phyloP scores from a whole-genome alignment of 2,797 vertebrate genomes.

The Avahi laniger region DNA sequence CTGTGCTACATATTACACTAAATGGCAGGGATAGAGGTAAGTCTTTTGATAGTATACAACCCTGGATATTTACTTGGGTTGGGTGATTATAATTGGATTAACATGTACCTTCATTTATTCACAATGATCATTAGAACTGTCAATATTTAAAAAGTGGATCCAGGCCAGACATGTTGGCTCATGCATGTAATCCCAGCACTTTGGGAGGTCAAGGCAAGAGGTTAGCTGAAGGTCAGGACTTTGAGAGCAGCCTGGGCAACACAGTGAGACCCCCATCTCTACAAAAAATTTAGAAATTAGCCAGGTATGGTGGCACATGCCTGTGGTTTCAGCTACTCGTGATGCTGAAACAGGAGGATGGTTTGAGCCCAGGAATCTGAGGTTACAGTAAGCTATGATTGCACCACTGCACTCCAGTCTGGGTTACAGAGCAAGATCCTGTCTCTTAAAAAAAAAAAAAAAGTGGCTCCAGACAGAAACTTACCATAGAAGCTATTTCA shows the following conservation, averaged over 20 bases:
- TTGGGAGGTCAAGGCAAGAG: no score
- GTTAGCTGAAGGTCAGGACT: background rate
- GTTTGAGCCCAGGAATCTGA: background rate
- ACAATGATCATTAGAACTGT: background rate
- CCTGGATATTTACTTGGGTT: background rate
- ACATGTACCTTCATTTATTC: background rate
- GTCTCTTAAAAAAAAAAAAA: background rate
- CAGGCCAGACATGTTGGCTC: background rate
- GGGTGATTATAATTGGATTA: background rate
- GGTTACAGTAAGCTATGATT: background rate
- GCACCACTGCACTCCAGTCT: background rate
- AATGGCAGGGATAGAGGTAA: background rate
- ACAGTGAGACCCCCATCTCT: background rate
- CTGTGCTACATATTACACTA: background rate
- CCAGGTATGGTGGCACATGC: background rate
- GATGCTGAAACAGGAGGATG: background rate
- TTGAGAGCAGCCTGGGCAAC: background rate
- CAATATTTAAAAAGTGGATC: slow-evolving; percentile 32
- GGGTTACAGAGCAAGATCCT: background rate
- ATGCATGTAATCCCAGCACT: background rate
- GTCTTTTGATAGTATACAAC: background rate
- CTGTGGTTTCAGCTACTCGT: background rate
- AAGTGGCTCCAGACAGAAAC: background rate
- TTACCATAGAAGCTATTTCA: background rate
- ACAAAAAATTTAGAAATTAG: background rate